A percentile compares a stretch with the other conserved stretches of the same genome.
phyloP scores from a whole-genome alignment of 2,888 invertebrate species.

The Cinara cedri region DNA sequence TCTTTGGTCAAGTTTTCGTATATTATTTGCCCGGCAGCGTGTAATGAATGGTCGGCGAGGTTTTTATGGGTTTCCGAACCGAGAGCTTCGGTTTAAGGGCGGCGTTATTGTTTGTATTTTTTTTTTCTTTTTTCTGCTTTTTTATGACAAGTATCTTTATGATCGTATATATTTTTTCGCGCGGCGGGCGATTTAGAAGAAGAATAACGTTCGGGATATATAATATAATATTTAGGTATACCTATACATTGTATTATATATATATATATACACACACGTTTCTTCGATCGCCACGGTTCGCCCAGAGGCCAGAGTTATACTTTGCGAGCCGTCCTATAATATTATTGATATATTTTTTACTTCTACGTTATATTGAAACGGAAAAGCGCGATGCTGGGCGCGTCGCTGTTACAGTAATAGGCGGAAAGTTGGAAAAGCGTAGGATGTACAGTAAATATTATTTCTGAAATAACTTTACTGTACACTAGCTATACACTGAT shows the following conservation, averaged over 20 bases:
- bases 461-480: too few species aligned
- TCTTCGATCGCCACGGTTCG: not conserved
- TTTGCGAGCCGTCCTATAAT: not conserved
- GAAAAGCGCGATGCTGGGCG: too few species aligned
- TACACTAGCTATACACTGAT: too few species aligned
- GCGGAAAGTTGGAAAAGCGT: too few species aligned
- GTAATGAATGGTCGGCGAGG: conserved; percentile 52
- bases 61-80: conserved; percentile 36
- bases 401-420: too few species aligned
- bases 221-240: not conserved
- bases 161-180: not conserved
- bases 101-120: conserved; percentile 47
- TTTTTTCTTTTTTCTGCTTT: not conserved
- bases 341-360: not conserved
- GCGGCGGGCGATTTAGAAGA: not conserved
- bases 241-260: too few species aligned
- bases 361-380: too few species aligned
- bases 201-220: not conserved
- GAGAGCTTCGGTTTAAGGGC: not conserved
- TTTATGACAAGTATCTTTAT: conserved; percentile 32
- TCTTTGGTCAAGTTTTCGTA: conserved; percentile 52
- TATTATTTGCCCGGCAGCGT: conserved; percentile 2
- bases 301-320: not conserved
- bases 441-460: too few species aligned
- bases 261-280: too few species aligned